Evolutionary conservation across 2,113 vertebrate species (phyloP).

Genomic region (Sula dactylatra): DNA sequence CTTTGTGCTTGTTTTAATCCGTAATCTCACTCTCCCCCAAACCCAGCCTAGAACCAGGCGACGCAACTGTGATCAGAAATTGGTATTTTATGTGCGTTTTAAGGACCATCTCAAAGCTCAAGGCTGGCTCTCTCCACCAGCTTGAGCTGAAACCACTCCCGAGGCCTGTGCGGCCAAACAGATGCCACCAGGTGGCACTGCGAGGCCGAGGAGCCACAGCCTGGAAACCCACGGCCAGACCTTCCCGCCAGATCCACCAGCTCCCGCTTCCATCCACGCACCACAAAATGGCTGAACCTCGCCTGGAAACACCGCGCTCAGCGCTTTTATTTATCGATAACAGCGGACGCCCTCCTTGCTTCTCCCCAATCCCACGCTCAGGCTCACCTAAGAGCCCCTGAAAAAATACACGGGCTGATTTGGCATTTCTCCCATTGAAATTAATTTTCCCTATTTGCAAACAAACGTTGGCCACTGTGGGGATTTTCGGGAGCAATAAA

Average conservation of each 20-base stretch:
- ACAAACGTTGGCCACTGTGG: rapidly evolving
- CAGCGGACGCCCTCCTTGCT: too few species aligned
- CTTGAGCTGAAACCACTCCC: rapidly evolving
- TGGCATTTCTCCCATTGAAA: background rate
- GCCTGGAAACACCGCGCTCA: rapidly evolving
- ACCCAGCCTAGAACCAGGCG: rapidly evolving
- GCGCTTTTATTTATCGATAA: rapidly evolving
- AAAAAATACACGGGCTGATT: rapidly evolving
- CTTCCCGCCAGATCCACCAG: background rate
- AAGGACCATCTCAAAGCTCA: background rate
- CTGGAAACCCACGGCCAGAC: background rate
- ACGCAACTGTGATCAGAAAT: rapidly evolving
- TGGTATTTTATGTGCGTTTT: rapidly evolving
- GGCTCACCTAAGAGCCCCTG: background rate
- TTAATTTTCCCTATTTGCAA: too few species aligned
- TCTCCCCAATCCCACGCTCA: background rate
- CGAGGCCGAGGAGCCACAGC: background rate
- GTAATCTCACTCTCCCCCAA: rapidly evolving
- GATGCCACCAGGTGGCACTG: background rate
- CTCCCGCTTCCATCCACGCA: background rate
- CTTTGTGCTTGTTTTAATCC: rapidly evolving
- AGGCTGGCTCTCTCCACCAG: background rate
- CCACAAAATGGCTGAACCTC: background rate
- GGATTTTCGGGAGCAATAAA: background rate
- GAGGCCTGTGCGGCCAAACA: background rate